Evolutionary conservation across 2,797 vertebrate species (phyloP).

Genomic region (Moxostoma hubbsi): DNA sequence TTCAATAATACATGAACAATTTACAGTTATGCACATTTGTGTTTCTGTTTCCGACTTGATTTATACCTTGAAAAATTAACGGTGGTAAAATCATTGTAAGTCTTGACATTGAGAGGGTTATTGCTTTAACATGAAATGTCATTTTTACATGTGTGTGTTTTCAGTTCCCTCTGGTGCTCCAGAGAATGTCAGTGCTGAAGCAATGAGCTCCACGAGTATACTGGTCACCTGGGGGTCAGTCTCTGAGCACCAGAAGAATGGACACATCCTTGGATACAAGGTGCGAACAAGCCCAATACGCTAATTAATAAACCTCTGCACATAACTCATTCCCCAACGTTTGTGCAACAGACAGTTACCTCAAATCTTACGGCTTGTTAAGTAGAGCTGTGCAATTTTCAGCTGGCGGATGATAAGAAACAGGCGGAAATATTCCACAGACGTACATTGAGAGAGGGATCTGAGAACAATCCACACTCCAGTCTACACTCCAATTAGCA

Average conservation of each 20-base stretch:
- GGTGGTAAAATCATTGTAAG: conserved; percentile 33
- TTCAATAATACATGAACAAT: too few relatives aligned
- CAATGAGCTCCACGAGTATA: conserved; percentile 89
- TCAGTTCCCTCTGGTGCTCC: conserved; percentile 91
- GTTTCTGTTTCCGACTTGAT: too few relatives aligned
- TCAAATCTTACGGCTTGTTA: not conserved
- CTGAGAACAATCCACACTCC: too few relatives aligned
- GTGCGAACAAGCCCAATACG: conserved; percentile 64
- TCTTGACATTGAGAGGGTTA: not conserved
- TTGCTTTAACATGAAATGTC: conserved; percentile 14
- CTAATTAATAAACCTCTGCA: not conserved
- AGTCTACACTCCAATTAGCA: too few relatives aligned
- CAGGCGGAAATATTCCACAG: not conserved
- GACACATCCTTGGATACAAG: conserved; percentile 91
- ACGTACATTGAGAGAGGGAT: not conserved
- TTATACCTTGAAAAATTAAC: not conserved
- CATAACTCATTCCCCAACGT: too few relatives aligned
- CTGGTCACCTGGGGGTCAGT: conserved; percentile 87
- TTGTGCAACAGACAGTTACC: too few relatives aligned
- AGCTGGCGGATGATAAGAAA: not conserved
- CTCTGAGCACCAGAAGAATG: conserved; percentile 85
- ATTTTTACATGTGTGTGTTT: conserved; percentile 15
- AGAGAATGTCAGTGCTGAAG: conserved; percentile 86
- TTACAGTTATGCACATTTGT: too few relatives aligned
- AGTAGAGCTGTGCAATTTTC: not conserved